phyloP scores from a whole-genome alignment of 2,888 invertebrate species.

The Tipula confusa region DNA sequence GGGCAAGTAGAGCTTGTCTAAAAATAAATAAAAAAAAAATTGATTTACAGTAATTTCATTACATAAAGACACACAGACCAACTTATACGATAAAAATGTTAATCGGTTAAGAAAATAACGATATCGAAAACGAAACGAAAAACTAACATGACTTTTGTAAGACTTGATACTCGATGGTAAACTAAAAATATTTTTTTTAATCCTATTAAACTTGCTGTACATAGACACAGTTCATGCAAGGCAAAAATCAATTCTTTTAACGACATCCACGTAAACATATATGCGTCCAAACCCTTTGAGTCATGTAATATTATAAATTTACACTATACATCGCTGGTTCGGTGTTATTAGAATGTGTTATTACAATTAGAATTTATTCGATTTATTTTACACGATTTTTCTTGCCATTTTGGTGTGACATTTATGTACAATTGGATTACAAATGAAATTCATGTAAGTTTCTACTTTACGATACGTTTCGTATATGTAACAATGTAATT shows the following conservation, averaged over 20 bases:
- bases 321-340: neutral
- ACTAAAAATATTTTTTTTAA: neutral
- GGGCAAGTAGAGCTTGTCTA: constrained; percentile 65
- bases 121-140: neutral
- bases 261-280: no score
- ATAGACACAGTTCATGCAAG: constrained; percentile 7
- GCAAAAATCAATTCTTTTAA: neutral
- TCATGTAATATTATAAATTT: neutral
- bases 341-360: neutral
- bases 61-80: neutral
- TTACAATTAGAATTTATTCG: neutral
- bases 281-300: neutral
- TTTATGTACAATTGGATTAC: neutral
- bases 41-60: no score
- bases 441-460: neutral
- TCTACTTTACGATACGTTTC: neutral
- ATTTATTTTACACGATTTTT: constrained; percentile 1
- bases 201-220: neutral
- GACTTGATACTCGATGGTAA: neutral
- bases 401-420: neutral
- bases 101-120: neutral
- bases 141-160: constrained; percentile 12
- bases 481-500: no score
- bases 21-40: constrained; percentile 38
- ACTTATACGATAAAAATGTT: neutral